Conservation (phyloP, 2,888 invertebrate genomes). For the Cryptocephalus primarius region DNA sequence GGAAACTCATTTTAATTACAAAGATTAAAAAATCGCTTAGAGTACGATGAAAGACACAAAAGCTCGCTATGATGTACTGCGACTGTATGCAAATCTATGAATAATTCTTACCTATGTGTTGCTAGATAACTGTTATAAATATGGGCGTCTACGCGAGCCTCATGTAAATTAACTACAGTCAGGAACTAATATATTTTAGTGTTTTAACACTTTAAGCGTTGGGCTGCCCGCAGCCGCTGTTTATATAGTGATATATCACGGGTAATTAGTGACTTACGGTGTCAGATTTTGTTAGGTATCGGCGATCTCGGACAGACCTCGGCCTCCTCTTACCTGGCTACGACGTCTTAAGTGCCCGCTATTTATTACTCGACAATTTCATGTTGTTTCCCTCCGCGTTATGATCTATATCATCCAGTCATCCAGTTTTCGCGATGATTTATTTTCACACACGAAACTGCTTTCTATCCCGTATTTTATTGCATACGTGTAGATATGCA, state of each 20-base stretch:
- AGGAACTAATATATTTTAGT: conserved; percentile 37
- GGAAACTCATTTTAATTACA: conserved; percentile 38
- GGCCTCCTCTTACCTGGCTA: conserved; percentile 28
- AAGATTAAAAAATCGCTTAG: conserved; percentile 36
- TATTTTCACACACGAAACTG: conserved; percentile 17
- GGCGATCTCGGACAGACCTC: conserved; percentile 27
- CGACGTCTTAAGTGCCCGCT: conserved; percentile 32
- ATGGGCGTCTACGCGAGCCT: conserved; percentile 26
- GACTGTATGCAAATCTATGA: conserved; percentile 31
- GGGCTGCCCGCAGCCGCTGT: conserved; percentile 32
- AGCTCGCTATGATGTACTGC: conserved; percentile 30
- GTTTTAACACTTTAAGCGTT: conserved; percentile 36
- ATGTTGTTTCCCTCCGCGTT: conserved; percentile 26
- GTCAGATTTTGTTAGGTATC: conserved; percentile 35
- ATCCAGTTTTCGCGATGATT: conserved; percentile 23
- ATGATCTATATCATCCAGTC: conserved; percentile 31
- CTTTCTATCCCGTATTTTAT: too few species aligned
- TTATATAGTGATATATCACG: conserved; percentile 37
- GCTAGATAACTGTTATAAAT: conserved; percentile 35
- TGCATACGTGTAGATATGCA: too few species aligned
- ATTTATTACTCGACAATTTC: conserved; percentile 30
- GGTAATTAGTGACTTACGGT: conserved; percentile 36
- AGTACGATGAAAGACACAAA: conserved; percentile 33
- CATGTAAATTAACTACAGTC: conserved; percentile 30
- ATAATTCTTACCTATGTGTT: conserved; percentile 34